These are phyloP conservation scores for Xiphorhynchus erythropygius DNA, from an alignment of 2,797 vertebrate species.

Conservation along the genomic window DNA sequence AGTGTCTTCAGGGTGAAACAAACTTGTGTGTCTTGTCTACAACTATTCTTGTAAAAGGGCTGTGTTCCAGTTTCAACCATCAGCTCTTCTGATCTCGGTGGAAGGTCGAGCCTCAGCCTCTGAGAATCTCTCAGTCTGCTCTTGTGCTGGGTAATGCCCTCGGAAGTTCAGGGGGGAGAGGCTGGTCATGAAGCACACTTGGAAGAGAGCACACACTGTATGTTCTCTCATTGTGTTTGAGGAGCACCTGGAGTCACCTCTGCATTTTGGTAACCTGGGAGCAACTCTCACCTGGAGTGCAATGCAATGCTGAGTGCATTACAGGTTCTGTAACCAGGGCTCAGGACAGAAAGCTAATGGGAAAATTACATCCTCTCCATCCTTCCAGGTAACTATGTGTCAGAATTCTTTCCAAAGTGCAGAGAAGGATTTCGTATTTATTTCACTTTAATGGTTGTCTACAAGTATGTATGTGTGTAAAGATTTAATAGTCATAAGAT, in stretches of 20 bases:
- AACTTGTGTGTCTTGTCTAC: not conserved
- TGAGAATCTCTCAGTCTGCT: not conserved
- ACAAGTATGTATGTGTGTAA: not conserved
- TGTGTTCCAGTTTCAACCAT: not conserved
- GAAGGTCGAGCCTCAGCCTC: accelerated
- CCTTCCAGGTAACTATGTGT: not conserved
- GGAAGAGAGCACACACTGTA: accelerated
- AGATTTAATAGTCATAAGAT: not conserved
- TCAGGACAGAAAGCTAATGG: not conserved
- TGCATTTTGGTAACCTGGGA: not conserved
- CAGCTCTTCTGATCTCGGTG: accelerated
- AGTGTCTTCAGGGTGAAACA: not conserved
- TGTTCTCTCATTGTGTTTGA: accelerated
- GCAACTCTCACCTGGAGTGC: not conserved
- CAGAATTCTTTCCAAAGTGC: not conserved
- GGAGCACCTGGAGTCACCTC: not conserved
- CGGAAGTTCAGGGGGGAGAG: not conserved
- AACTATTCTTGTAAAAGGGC: accelerated
- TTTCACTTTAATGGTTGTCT: not conserved
- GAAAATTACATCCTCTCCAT: not conserved
- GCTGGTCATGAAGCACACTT: not conserved
- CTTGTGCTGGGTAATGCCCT: not conserved
- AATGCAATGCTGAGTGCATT: not conserved
- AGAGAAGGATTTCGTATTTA: not conserved
- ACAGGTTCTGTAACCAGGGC: not conserved